These are phyloP conservation scores for Phania funesta DNA, from an alignment of 2,888 invertebrate species.

Conservation along the genomic window DNA sequence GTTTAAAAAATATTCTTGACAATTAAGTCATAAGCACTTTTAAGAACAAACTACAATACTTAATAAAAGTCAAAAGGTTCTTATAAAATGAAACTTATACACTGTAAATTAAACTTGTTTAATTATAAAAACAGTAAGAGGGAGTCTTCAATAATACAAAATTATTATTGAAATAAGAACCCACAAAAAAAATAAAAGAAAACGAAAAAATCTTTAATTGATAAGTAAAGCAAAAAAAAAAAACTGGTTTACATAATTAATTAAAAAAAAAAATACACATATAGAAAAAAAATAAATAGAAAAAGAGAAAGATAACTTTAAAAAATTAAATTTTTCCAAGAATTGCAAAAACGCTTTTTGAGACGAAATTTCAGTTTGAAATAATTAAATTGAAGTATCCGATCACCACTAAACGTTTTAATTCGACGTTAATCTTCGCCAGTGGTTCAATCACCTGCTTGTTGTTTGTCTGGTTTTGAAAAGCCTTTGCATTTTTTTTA, in stretches of 20 bases:
- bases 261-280: neutral
- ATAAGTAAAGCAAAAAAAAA: slow-evolving; percentile 38
- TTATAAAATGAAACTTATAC: slow-evolving; percentile 1
- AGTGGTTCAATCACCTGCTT: too few species aligned
- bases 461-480: too few species aligned
- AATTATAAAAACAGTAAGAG: slow-evolving; percentile 8
- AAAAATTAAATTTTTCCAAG: slow-evolving; percentile 43
- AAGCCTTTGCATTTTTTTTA: too few species aligned
- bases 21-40: slow-evolving; percentile 30
- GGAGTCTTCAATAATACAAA: slow-evolving; percentile 23
- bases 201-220: slow-evolving; percentile 9
- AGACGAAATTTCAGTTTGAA: neutral
- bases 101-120: slow-evolving; percentile 9
- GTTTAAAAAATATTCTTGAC: slow-evolving; percentile 73
- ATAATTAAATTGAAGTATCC: neutral
- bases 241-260: slow-evolving; percentile 29
- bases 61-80: slow-evolving; percentile 5
- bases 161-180: slow-evolving; percentile 38
- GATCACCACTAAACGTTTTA: too few species aligned
- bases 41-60: too few species aligned
- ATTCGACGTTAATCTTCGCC: too few species aligned
- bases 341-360: slow-evolving; percentile 16
- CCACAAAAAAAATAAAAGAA: slow-evolving; percentile 17
- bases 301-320: slow-evolving; percentile 1
- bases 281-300: neutral